Evolutionary conservation across 2,888 invertebrate genomes (phyloP), one percentile per base, ranked within the genome.

Genomic region (Chloroclystis v-ata): DNA sequence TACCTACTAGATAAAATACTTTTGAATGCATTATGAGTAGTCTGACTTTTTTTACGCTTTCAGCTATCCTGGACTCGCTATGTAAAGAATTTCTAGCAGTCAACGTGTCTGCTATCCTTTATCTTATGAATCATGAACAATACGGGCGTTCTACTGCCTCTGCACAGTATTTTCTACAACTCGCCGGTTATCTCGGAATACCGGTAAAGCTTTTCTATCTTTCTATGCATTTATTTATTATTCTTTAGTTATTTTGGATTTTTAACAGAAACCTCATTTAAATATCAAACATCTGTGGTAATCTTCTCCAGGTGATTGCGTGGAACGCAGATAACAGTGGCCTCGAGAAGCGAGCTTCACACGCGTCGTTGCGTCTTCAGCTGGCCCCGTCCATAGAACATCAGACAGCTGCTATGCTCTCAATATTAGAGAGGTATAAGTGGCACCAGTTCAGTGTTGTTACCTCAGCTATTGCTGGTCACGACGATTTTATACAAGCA

Each of bases 301-400:
- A 16, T 33, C 13, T 33, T 49, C 24, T 49, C 38, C 63, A 86
- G 65, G 97, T 98, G 42, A 96, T 98, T 63, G 96, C 97, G 6
- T 98, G 98, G 98, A 98, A 98, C 82, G 97, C 97, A 6, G 98
- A 98, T 81, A 98, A 98, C 82, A 96, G 97, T 29, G 98, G 97
- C 28, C 90, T 97, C 49, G 91, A 91, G 67, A 87, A 91, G 56
- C 82, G 93, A 57, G 95, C 95, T 29, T 95, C 96, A 16, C 95
- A 96, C 79, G 95, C 95, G 40, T 95, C 95, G 49, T 89, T 97
- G 65, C 95, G 96, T 69, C 90, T 97, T 57, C 98, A 98, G 83
- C 89, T 99, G 78, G 98, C 98, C 45, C 98, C 99, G 54, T 97
- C 97, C 44, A 92, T 99, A 65, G 96, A 97, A 81, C 98, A 99